These are phyloP conservation scores for Otolemur crassicaudatus DNA, from an alignment of 2,797 vertebrate genomes.

Conservation along the genomic window DNA sequence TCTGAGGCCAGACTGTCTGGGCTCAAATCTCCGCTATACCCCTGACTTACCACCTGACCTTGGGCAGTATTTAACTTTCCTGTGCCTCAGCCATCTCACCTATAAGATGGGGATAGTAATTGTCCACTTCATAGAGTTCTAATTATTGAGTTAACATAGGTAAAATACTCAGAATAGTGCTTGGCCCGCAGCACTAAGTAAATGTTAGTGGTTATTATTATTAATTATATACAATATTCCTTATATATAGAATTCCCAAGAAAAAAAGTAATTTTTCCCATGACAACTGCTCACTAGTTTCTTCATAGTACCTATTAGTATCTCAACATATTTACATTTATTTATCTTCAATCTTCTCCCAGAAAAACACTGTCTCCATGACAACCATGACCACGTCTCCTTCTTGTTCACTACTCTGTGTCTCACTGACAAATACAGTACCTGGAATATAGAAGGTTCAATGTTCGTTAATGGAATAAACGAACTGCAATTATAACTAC, in stretches of 20 bases:
- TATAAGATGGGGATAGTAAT: not conserved
- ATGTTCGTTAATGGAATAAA: conserved; percentile 17
- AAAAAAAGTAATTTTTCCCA: conserved; percentile 4
- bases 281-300: conserved; percentile 47
- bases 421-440: conserved; percentile 6
- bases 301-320: conserved; percentile 2
- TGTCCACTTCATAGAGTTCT: not conserved
- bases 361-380: conserved; percentile 57
- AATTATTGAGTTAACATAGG: not conserved
- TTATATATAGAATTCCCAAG: not conserved
- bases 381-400: conserved; percentile 23
- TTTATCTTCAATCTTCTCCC: conserved; percentile 56
- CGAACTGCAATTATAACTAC: not conserved
- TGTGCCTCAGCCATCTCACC: not conserved
- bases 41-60: not conserved
- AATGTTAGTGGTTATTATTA: not conserved
- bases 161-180: conserved; percentile 9
- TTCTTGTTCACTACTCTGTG: conserved; percentile 2
- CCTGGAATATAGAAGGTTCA: not conserved
- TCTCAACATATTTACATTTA: conserved; percentile 50
- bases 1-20: not conserved
- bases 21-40: not conserved
- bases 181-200: not conserved
- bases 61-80: not conserved
- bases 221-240: not conserved